phyloP scores from a whole-genome alignment of 2,797 vertebrate species.

The Gorsachius magnificus region DNA sequence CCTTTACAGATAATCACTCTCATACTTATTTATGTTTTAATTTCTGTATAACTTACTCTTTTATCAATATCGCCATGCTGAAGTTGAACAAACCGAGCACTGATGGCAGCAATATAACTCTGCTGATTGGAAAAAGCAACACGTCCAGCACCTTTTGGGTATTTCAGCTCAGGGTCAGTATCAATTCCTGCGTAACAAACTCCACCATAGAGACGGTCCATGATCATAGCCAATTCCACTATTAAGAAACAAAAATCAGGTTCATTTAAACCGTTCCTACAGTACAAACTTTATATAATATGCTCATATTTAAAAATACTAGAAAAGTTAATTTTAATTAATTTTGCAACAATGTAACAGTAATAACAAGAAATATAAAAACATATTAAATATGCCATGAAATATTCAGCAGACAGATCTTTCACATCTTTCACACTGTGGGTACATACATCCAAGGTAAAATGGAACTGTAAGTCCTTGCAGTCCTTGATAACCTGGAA shows the following conservation, averaged over 20 bases:
- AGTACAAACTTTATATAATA: neutral
- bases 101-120: constrained; percentile 98
- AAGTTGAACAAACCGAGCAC: constrained; percentile 96
- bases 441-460: neutral
- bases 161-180: constrained; percentile 97
- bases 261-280: neutral
- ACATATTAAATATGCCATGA: neutral
- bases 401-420: neutral
- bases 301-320: neutral
- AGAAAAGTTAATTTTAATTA: neutral
- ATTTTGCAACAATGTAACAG: neutral
- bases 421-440: neutral
- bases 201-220: constrained; percentile 97
- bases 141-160: constrained; percentile 95
- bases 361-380: neutral
- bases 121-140: constrained; percentile 99
- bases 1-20: neutral
- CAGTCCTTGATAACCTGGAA: neutral
- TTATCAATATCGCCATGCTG: constrained; percentile 99
- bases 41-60: constrained; percentile 80
- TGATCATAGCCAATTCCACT: constrained; percentile 99
- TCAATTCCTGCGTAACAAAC: constrained; percentile 98
- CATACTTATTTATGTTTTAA: neutral
- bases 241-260: neutral
- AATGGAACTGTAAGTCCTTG: fast-evolving